Percentiles rank a stretch among this genome's conserved stretches.
These are phyloP conservation scores for Larimichthys polyactis DNA, from an alignment of 2,113 vertebrate species.

Conservation along the genomic window DNA sequence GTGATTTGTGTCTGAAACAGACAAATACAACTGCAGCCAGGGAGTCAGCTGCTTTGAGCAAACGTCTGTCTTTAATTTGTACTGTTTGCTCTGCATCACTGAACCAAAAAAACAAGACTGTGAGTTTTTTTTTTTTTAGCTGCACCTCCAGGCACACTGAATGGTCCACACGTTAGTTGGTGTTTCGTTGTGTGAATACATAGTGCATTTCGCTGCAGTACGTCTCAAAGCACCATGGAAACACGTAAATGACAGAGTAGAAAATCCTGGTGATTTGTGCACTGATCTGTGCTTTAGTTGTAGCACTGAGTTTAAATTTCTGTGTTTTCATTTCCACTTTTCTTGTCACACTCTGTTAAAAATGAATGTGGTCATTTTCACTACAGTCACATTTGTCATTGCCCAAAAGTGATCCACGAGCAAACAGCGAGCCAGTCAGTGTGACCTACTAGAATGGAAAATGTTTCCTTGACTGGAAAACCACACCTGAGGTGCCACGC, in stretches of 20 bases:
- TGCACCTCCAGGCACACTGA: slow-evolving; percentile 19
- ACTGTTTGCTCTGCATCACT: slow-evolving; percentile 56
- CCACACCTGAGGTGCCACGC: slow-evolving; percentile 54
- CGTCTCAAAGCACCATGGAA: slow-evolving; percentile 24
- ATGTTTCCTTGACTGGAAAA: slow-evolving; percentile 67
- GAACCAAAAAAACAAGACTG: slow-evolving; percentile 48
- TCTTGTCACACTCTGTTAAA: slow-evolving; percentile 49
- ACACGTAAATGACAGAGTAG: background rate
- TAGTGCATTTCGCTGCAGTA: slow-evolving; percentile 16
- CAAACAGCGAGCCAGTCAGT: slow-evolving; percentile 52
- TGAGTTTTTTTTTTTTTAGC: background rate
- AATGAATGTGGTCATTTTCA: slow-evolving; percentile 59
- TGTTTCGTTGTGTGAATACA: slow-evolving; percentile 23
- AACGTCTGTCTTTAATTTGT: slow-evolving; percentile 58
- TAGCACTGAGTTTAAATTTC: background rate
- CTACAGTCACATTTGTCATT: slow-evolving; percentile 63
- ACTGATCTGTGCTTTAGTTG: slow-evolving; percentile 7
- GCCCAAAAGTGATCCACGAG: slow-evolving; percentile 48
- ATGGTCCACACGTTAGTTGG: slow-evolving; percentile 23
- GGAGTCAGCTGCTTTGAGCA: slow-evolving; percentile 41
- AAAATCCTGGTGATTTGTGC: slow-evolving; percentile 7
- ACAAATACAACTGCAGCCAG: slow-evolving; percentile 23
- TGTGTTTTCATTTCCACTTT: slow-evolving; percentile 56
- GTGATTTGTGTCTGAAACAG: slow-evolving; percentile 39
- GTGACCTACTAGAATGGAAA: slow-evolving; percentile 63